Conservation (phyloP, 1,140 invertebrate genomes). For the Philotrypesis tridentata region DNA sequence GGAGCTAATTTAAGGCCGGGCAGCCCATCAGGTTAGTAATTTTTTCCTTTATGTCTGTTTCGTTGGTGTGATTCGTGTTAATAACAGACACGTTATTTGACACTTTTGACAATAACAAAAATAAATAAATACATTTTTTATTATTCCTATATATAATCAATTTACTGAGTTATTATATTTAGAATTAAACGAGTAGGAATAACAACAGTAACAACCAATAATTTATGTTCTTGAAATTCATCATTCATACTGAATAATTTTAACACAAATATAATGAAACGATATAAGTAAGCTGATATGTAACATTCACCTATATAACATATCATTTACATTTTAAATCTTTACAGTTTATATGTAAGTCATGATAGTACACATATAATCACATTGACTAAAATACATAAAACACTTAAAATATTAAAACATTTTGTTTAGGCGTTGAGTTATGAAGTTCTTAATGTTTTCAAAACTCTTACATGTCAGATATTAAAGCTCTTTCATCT, state of each 20-base stretch:
- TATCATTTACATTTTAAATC: not conserved
- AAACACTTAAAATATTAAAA: not conserved
- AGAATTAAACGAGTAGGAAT: not conserved
- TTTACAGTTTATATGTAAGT: not conserved
- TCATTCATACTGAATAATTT: not conserved
- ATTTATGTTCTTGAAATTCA: not conserved
- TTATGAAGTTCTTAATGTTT: slow-evolving; percentile 33
- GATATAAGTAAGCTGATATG: no score
- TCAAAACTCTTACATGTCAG: slow-evolving; percentile 74
- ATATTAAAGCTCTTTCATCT: slow-evolving; percentile 59
- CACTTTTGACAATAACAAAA: not conserved
- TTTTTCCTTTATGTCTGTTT: slow-evolving; percentile 38
- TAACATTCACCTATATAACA: no score
- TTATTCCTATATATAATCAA: not conserved
- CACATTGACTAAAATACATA: not conserved
- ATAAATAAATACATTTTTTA: not conserved
- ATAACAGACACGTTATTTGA: not conserved
- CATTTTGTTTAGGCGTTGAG: slow-evolving; percentile 10
- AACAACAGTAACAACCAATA: not conserved
- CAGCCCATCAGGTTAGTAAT: slow-evolving; percentile 77
- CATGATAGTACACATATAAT: not conserved
- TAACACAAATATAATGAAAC: not conserved
- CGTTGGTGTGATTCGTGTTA: slow-evolving; percentile 26
- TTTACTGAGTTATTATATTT: not conserved
- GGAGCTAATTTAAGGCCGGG: slow-evolving; percentile 75